These are phyloP conservation scores for Osmoderma eremita DNA, from an alignment of 2,888 invertebrate species.

Conservation along the genomic window DNA sequence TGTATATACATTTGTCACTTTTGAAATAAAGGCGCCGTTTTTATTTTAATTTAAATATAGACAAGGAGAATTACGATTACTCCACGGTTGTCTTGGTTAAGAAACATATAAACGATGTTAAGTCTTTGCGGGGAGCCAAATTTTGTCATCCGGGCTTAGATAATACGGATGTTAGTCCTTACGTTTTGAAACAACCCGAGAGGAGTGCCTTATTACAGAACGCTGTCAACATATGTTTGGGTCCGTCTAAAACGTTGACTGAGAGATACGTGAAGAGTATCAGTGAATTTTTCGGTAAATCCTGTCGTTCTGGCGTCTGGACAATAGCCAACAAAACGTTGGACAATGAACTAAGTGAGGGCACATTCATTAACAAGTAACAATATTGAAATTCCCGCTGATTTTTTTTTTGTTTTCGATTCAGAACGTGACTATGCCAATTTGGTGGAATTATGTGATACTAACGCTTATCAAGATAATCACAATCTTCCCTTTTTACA, in stretches of 20 bases:
- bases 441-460: slow-evolving; percentile 70
- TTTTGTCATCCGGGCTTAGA: slow-evolving; percentile 76
- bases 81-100: slow-evolving; percentile 69
- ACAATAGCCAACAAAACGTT: slow-evolving; percentile 64
- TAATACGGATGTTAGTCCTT: slow-evolving; percentile 69
- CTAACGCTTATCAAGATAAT: slow-evolving; percentile 36
- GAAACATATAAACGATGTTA: slow-evolving; percentile 61
- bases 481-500: slow-evolving; percentile 56
- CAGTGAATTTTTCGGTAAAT: slow-evolving; percentile 72
- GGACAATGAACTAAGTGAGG: slow-evolving; percentile 71
- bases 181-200: slow-evolving; percentile 72
- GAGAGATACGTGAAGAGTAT: slow-evolving; percentile 72
- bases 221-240: slow-evolving; percentile 43
- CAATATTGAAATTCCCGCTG: no score
- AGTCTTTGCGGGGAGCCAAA: slow-evolving; percentile 64
- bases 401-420: slow-evolving; percentile 18
- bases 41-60: background rate
- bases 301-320: slow-evolving; percentile 81
- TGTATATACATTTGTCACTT: background rate
- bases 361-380: no score
- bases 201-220: slow-evolving; percentile 50
- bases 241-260: slow-evolving; percentile 54
- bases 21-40: background rate
- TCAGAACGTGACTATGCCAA: slow-evolving; percentile 41
- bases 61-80: slow-evolving; percentile 62